phyloP scores from a whole-genome alignment of 2,797 vertebrate genomes.

The Mormyrus proboscirostris region DNA sequence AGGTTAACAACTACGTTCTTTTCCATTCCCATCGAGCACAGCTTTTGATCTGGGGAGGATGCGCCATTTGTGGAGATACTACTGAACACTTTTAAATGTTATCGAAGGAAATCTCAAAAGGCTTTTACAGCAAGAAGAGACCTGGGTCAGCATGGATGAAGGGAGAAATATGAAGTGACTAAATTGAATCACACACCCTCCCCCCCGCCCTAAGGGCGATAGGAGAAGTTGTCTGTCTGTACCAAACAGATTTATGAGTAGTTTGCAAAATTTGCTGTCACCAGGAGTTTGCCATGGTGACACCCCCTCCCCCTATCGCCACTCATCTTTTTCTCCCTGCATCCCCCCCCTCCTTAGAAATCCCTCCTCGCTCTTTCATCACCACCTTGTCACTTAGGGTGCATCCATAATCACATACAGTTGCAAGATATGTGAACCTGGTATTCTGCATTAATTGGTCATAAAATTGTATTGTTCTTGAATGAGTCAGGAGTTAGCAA shows the following conservation, averaged over 20 bases:
- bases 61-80: not conserved
- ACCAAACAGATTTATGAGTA: conserved; percentile 21
- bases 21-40: not conserved
- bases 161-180: not conserved
- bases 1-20: not conserved
- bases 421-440: not conserved
- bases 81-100: not conserved
- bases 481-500: not conserved
- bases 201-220: not conserved
- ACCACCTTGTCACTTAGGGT: not conserved
- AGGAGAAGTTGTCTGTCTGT: not conserved
- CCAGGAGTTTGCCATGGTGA: conserved; percentile 11
- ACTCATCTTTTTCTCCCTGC: not conserved
- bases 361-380: conserved; percentile 5
- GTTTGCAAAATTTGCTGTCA: conserved; percentile 30
- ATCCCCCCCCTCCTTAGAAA: not conserved
- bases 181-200: no score
- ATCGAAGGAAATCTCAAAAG: conserved; percentile 10
- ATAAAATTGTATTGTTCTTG: not conserved
- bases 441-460: not conserved
- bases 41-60: not conserved
- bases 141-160: not conserved
- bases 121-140: not conserved
- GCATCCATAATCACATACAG: not conserved
- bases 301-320: not conserved